Base-by-base conservation (phyloP, 2,888 invertebrate genomes). In the Chesias legatella region DNA sequence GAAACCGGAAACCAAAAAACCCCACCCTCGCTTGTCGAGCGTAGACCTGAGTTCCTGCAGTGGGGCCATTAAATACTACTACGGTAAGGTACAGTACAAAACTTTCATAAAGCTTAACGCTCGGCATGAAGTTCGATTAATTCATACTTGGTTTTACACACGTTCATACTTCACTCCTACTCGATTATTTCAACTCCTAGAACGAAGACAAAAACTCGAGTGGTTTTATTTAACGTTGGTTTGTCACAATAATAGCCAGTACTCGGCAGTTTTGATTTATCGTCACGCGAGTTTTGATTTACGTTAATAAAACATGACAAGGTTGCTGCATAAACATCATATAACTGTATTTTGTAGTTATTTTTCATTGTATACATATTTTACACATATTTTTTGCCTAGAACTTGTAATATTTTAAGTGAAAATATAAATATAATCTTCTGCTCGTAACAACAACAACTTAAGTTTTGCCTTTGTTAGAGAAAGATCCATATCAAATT, bases 181-280 rank as follows among this genome's bases (percentile, higher is more conserved):
- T 9, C 13, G 13, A 34, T 20, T 33, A 10, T 30, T 17, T 33
- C 28, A 21, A 27, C 30, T 34, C 26, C 11, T 30, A 21, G 10
- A 31, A 10, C 31, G 32, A 36, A 40, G 40, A 47, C 29, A 43
- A 43, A 52, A 39, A 44, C 30, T 24, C 48, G 32, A 42, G 30
- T 46, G 33, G 38, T 25, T 43, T 38, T 33, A 29, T 36, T 47
- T 51, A 56, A 51, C 36, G 43, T 35, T 47, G 44, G 40, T 43
- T 51, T 56, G 58, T 53, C 55, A 35, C 35, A 46, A 41, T 31
- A 8, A 23, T 40, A 34, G 21, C 23, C 9, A 43, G 33, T 38
- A 43, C 38, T 41, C 24, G 11, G 27, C 41, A 38, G 31, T 38
- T 52, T 43, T 53, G 56, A 57, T 56, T 63, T 53, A 56, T 50